phyloP scores from a whole-genome alignment of 2,888 invertebrate species.

The Oscheius myriophilus region DNA sequence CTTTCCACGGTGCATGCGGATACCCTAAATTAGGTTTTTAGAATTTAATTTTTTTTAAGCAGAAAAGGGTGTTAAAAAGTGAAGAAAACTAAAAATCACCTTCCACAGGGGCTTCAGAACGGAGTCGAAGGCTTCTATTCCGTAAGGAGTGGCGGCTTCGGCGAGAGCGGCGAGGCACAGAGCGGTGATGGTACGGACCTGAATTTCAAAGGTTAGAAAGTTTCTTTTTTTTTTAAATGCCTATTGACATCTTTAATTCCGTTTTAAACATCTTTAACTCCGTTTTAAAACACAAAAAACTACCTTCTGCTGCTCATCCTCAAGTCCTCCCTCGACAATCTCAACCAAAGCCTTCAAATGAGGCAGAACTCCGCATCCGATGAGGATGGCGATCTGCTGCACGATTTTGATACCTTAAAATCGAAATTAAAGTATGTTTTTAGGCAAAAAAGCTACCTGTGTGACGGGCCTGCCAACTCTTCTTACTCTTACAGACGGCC shows the following conservation, averaged over 20 bases:
- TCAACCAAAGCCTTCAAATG: slow-evolving; percentile 97
- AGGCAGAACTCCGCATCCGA: slow-evolving; percentile 99
- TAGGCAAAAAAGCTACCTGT: slow-evolving; percentile 77
- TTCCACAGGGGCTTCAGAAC: slow-evolving; percentile 99
- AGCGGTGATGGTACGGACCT: slow-evolving; percentile 90
- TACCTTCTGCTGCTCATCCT: slow-evolving; percentile 97
- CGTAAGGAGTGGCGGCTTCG: slow-evolving; percentile 98
- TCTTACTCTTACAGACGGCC: slow-evolving; percentile 98
- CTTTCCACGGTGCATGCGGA: slow-evolving; percentile 83
- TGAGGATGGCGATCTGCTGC: slow-evolving; percentile 98
- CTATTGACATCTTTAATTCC: background rate
- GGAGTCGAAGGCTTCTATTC: slow-evolving; percentile 99
- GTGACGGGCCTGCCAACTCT: slow-evolving; percentile 97
- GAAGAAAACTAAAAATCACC: slow-evolving; percentile 71
- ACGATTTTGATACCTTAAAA: slow-evolving; percentile 90
- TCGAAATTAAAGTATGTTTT: background rate
- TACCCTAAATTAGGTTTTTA: slow-evolving; percentile 76
- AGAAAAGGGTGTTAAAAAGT: too few relatives aligned
- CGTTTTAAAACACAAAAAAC: too few relatives aligned
- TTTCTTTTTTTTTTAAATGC: too few relatives aligned
- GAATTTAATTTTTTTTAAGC: too few relatives aligned
- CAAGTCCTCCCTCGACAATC: slow-evolving; percentile 97
- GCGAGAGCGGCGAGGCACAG: slow-evolving; percentile 96
- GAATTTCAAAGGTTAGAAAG: too few relatives aligned
- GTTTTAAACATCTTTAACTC: too few relatives aligned